phyloP scores from a whole-genome alignment of 2,888 invertebrate genomes.

The Odontomyia ornata region DNA sequence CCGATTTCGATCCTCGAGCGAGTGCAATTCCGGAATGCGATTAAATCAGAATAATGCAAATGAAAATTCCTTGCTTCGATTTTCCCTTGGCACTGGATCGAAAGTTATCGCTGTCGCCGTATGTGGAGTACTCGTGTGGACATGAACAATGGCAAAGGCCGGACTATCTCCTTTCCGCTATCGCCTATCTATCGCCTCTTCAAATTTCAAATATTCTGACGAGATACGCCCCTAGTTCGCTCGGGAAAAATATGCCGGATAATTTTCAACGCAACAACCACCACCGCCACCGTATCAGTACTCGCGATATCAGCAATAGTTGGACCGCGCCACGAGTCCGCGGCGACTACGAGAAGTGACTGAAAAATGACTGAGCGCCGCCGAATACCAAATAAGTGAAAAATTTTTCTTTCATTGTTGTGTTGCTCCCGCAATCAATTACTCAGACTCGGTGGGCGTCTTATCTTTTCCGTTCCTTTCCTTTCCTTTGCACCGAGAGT shows the following conservation, averaged over 20 bases:
- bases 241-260: conserved; percentile 23
- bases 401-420: conserved; percentile 42
- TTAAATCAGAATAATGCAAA: conserved; percentile 16
- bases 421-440: conserved; percentile 48
- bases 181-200: conserved; percentile 7
- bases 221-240: conserved; percentile 31
- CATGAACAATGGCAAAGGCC: background rate
- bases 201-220: conserved; percentile 23
- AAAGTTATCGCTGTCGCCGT: background rate
- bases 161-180: too few relatives aligned
- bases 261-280: conserved; percentile 14
- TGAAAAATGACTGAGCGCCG: conserved; percentile 41
- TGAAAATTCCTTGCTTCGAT: conserved; percentile 4
- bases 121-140: too few relatives aligned
- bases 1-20: background rate
- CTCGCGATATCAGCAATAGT: conserved; percentile 26
- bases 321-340: conserved; percentile 18
- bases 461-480: too few relatives aligned
- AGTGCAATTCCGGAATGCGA: conserved; percentile 2
- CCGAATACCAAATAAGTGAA: conserved; percentile 29
- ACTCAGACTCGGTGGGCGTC: conserved; percentile 47
- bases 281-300: conserved; percentile 12
- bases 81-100: background rate
- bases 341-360: conserved; percentile 36
- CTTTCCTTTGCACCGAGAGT: conserved; percentile 20